These are phyloP conservation scores for Zoanthus gigantus DNA, from an alignment of 92 coral and sea anemone genomes.

Conservation along the genomic window DNA sequence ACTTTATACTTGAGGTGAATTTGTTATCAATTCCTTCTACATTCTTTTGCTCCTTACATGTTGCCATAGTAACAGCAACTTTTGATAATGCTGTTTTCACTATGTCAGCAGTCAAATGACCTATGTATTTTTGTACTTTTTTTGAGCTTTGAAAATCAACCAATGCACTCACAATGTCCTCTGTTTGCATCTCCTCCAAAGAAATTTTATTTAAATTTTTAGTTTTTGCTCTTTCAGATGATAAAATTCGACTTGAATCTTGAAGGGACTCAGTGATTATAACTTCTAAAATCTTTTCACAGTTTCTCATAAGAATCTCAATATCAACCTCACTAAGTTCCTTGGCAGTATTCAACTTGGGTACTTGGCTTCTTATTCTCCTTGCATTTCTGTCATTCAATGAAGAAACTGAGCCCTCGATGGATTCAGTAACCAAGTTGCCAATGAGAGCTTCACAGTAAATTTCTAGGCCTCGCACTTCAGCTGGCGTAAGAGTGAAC, in stretches of 20 bases:
- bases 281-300: constrained; percentile 81
- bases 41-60: constrained; percentile 10
- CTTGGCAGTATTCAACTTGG: constrained; percentile 44
- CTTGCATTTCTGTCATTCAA: not conserved
- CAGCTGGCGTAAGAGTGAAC: constrained; percentile 74
- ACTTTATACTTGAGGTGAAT: not conserved
- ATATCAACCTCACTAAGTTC: constrained; percentile 73
- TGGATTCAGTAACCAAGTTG: constrained; percentile 73
- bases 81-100: constrained; percentile 78
- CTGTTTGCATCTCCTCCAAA: constrained; percentile 12
- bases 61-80: constrained; percentile 48
- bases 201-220: not conserved
- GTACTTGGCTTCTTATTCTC: constrained; percentile 9
- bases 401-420: constrained; percentile 47
- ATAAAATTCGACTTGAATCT: constrained; percentile 58
- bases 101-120: constrained; percentile 79
- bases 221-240: constrained; percentile 2
- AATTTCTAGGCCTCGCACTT: constrained; percentile 73
- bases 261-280: constrained; percentile 83
- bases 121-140: constrained; percentile 76
- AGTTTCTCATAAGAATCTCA: constrained; percentile 67
- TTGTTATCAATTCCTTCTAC: not conserved
- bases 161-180: constrained; percentile 48
- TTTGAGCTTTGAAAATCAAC: constrained; percentile 69
- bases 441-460: constrained; percentile 87